phyloP scores from a whole-genome alignment of 2,888 invertebrate species.

The Rhagonycha fulva region DNA sequence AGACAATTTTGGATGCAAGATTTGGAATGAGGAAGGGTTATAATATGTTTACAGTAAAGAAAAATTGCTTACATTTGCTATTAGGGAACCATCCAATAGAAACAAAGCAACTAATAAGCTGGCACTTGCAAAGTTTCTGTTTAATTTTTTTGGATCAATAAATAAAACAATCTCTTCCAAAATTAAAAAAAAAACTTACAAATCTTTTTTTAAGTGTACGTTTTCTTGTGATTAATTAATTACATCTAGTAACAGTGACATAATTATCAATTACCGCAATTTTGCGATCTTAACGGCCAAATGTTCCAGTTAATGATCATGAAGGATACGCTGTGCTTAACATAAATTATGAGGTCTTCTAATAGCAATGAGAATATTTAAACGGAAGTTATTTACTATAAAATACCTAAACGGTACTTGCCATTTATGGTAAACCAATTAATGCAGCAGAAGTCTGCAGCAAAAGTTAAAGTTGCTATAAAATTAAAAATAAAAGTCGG shows the following conservation, averaged over 20 bases:
- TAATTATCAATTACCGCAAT: constrained; percentile 4
- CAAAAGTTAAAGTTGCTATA: not conserved
- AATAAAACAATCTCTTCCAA: not conserved
- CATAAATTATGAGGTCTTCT: constrained; percentile 9
- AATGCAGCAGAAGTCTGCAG: not conserved
- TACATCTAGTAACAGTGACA: constrained; percentile 4
- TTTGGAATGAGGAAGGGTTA: too few species aligned
- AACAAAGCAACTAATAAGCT: not conserved
- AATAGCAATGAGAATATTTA: constrained; percentile 4
- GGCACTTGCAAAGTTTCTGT: not conserved
- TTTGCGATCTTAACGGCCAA: constrained; percentile 4
- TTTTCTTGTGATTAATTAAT: not conserved
- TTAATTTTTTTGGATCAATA: not conserved
- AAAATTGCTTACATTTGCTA: not conserved
- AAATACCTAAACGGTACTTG: not conserved
- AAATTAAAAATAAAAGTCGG: not conserved
- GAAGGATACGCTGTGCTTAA: not conserved
- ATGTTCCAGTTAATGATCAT: constrained; percentile 11
- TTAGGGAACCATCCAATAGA: not conserved
- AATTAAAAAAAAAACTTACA: not conserved
- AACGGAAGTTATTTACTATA: not conserved
- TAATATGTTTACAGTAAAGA: not conserved
- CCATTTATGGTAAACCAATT: not conserved
- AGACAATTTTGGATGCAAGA: too few species aligned
- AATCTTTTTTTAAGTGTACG: not conserved